Evolutionary conservation across 2,113 vertebrate genomes (phyloP).

Genomic region (Cepphus grylle): DNA sequence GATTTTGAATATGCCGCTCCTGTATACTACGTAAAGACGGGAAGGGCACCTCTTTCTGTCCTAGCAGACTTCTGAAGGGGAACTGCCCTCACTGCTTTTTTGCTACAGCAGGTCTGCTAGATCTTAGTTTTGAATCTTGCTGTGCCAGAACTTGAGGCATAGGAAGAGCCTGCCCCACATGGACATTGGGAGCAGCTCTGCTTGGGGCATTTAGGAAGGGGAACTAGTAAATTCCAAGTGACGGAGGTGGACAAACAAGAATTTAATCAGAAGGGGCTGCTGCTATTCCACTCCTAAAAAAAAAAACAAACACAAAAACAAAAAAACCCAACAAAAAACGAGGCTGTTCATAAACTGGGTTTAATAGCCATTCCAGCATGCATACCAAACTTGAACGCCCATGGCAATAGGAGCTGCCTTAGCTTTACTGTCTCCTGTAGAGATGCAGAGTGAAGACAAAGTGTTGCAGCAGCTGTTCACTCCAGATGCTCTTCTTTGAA

Average conservation of each 20-base stretch:
- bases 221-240: not conserved
- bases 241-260: not conserved
- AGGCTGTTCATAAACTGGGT: not conserved
- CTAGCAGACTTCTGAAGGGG: not conserved
- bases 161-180: not conserved
- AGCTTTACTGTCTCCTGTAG: not conserved
- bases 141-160: not conserved
- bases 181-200: not conserved
- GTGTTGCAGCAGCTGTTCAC: not conserved
- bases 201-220: not conserved
- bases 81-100: not conserved
- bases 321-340: not conserved
- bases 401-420: slow-evolving; percentile 28
- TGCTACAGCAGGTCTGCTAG: not conserved
- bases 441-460: not conserved
- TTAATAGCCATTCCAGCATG: slow-evolving; percentile 39
- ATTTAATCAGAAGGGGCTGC: slow-evolving; percentile 1
- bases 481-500: not conserved
- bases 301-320: no score
- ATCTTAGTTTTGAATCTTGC: not conserved
- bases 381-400: slow-evolving; percentile 12
- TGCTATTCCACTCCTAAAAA: not conserved
- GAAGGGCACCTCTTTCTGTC: slow-evolving; percentile 6
- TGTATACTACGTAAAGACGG: not conserved
- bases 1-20: slow-evolving; percentile 2